Conservation (phyloP, 2,797 vertebrate species). For the Falco rusticolus region DNA sequence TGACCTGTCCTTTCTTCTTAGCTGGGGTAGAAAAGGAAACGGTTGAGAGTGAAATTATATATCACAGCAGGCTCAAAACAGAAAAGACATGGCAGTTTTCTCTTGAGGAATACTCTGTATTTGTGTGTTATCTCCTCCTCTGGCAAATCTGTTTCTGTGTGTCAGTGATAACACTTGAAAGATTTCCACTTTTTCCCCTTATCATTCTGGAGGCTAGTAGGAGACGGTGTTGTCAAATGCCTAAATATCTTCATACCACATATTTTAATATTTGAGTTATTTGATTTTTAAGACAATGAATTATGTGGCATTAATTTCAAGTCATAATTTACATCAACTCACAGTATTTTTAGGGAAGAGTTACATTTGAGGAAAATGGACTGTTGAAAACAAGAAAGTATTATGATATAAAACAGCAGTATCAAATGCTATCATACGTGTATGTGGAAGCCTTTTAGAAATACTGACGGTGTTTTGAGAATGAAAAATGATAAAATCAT, state of each 20-base stretch:
- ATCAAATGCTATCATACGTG: not conserved
- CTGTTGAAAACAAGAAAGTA: not conserved
- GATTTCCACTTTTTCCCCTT: slow-evolving; percentile 51
- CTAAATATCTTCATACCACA: slow-evolving; percentile 24
- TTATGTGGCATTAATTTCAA: not conserved
- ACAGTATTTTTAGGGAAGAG: not conserved
- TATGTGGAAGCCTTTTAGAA: not conserved
- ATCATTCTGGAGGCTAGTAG: slow-evolving; percentile 14
- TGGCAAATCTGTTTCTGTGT: slow-evolving; percentile 47
- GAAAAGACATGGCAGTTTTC: slow-evolving; percentile 30
- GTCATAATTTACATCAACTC: slow-evolving; percentile 9
- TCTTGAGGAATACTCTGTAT: slow-evolving; percentile 36
- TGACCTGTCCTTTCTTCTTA: slow-evolving; percentile 19
- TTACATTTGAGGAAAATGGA: slow-evolving; percentile 1
- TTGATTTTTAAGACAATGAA: slow-evolving; percentile 34
- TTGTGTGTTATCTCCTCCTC: slow-evolving; percentile 37
- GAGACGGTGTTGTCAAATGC: slow-evolving; percentile 43
- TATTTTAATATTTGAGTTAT: slow-evolving; percentile 20
- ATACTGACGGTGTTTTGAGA: not conserved
- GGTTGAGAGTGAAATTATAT: slow-evolving; percentile 23
- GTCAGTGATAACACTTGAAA: slow-evolving; percentile 65
- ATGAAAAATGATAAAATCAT: not conserved
- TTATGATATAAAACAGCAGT: not conserved
- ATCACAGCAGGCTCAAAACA: slow-evolving; percentile 42
- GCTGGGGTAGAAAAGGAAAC: not conserved